Conservation (phyloP, 1,140 invertebrate species). For the Scylla paramamosain region DNA sequence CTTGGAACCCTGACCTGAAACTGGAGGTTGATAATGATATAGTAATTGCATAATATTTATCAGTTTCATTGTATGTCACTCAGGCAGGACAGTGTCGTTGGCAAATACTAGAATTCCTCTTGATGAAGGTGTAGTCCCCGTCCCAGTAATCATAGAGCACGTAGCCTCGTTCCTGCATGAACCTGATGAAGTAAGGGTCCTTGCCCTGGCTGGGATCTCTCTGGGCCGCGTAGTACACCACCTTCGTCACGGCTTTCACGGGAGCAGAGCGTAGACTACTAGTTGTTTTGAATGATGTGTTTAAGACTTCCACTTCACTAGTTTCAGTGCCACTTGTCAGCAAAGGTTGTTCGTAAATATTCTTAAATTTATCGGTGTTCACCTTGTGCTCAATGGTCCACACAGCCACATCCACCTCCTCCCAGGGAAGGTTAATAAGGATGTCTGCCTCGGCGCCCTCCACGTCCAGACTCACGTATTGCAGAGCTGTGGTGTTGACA, state of each 20-base stretch:
- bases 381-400: slow-evolving; percentile 63
- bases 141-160: slow-evolving; percentile 69
- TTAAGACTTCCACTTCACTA: not conserved
- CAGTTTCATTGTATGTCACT: too few relatives aligned
- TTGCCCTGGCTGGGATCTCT: slow-evolving; percentile 52
- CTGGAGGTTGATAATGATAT: too few relatives aligned
- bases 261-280: not conserved
- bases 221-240: slow-evolving; percentile 50
- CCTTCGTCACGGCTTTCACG: not conserved
- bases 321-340: not conserved
- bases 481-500: slow-evolving; percentile 78
- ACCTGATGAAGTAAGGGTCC: slow-evolving; percentile 57
- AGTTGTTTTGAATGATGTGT: not conserved
- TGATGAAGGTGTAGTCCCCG: slow-evolving; percentile 69
- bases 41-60: too few relatives aligned
- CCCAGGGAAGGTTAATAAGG: slow-evolving; percentile 79
- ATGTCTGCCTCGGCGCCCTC: slow-evolving; percentile 79
- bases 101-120: slow-evolving; percentile 42
- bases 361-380: not conserved
- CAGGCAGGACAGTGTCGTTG: slow-evolving; percentile 29
- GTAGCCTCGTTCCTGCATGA: slow-evolving; percentile 63
- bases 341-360: not conserved
- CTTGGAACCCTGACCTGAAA: too few relatives aligned
- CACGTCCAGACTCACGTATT: slow-evolving; percentile 80
- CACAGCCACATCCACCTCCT: slow-evolving; percentile 77